Evolutionary conservation across 1,140 invertebrate species (phyloP).

Genomic region (Diabrotica virgifera): DNA sequence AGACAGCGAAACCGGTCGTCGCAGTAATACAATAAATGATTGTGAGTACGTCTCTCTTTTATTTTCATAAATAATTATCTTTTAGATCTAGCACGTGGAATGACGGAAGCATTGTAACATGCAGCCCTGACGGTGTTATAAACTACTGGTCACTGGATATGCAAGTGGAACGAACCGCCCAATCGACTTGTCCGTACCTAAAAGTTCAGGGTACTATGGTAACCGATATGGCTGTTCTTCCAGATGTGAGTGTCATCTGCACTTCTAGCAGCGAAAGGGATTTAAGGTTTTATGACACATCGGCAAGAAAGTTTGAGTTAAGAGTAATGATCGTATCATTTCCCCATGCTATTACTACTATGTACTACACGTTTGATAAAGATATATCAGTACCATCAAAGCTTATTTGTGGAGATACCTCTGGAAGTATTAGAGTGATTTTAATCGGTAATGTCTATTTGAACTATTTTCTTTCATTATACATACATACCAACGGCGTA

Average conservation of each 20-base stretch:
- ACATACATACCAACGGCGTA: background rate
- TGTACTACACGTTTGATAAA: constrained; percentile 62
- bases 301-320: constrained; percentile 64
- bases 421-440: constrained; percentile 62
- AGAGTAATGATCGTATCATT: constrained; percentile 58
- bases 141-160: constrained; percentile 69
- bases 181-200: constrained; percentile 58
- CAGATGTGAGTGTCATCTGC: constrained; percentile 67
- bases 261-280: constrained; percentile 66
- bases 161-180: constrained; percentile 55
- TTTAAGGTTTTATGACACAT: constrained; percentile 69
- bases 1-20: no score
- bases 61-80: background rate
- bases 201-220: constrained; percentile 59
- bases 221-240: constrained; percentile 62
- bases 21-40: no score
- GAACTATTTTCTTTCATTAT: background rate
- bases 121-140: constrained; percentile 64
- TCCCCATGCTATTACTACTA: constrained; percentile 55
- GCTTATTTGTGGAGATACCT: constrained; percentile 64
- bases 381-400: constrained; percentile 56
- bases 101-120: constrained; percentile 63
- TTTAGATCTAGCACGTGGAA: constrained; percentile 52
- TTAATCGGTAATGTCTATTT: constrained; percentile 49
- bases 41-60: no score